phyloP scores from a whole-genome alignment of 2,113 vertebrate species.

The Nannobrachium achirus region DNA sequence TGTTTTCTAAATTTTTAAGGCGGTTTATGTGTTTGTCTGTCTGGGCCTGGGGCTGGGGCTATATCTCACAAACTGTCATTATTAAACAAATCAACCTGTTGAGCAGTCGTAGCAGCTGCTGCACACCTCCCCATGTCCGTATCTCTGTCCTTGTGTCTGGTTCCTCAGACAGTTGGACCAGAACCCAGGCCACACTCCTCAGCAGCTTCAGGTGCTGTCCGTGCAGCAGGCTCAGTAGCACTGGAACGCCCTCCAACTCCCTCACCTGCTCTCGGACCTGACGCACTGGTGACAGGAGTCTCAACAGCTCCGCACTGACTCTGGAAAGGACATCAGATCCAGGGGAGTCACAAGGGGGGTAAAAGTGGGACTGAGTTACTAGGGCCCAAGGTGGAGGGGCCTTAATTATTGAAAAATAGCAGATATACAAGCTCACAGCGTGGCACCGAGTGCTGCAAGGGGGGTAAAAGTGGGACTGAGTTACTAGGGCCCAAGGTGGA shows the following conservation, averaged over 20 bases:
- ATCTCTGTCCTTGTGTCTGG: conserved; percentile 85
- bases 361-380: too few species aligned
- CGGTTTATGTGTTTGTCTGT: too few species aligned
- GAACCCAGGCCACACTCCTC: conserved; percentile 88
- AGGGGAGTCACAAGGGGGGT: too few species aligned
- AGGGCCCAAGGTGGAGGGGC: too few species aligned
- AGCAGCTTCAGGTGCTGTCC: conserved; percentile 86
- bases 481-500: too few species aligned
- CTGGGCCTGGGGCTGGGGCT: too few species aligned
- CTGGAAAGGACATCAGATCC: conserved; percentile 54
- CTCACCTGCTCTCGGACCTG: conserved; percentile 85
- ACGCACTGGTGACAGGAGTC: conserved; percentile 83
- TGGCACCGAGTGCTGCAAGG: too few species aligned
- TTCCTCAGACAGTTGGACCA: conserved; percentile 92
- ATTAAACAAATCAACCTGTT: conserved; percentile 70
- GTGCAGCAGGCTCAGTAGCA: conserved; percentile 88
- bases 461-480: too few species aligned
- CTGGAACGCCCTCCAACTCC: conserved; percentile 83
- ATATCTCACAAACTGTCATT: too few species aligned
- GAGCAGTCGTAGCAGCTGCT: conserved; percentile 88
- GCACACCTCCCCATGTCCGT: conserved; percentile 88
- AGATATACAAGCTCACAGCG: too few species aligned
- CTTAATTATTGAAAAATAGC: too few species aligned
- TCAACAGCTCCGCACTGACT: conserved; percentile 86
- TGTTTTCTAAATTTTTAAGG: too few species aligned